phyloP scores from a whole-genome alignment of 2,113 vertebrate species.

The Sinocyclocheilus rhinocerous region DNA sequence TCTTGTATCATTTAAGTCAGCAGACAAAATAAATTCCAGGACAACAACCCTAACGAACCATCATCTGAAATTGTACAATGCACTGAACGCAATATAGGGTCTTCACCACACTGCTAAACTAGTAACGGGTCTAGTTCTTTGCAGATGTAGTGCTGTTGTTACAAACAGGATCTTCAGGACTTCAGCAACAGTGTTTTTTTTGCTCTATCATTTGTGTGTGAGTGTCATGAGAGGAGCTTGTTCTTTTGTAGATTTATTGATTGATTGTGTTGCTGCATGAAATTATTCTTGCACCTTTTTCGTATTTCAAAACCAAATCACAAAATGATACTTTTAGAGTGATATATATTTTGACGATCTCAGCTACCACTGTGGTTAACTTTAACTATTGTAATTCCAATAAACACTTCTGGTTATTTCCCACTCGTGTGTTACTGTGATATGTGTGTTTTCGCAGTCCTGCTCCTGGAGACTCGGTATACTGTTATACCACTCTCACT shows the following conservation, averaged over 20 bases:
- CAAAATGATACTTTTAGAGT: neutral
- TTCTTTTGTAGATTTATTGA: neutral
- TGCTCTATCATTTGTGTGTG: neutral
- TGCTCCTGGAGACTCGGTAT: too few species aligned
- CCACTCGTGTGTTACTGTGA: neutral
- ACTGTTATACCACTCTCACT: too few species aligned
- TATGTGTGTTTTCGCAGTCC: neutral
- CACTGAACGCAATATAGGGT: neutral
- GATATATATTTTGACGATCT: neutral
- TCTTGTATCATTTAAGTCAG: neutral
- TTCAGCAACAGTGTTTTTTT: neutral
- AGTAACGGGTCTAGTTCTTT: neutral
- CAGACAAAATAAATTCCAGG: neutral
- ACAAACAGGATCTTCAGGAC: neutral
- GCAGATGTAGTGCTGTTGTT: too few species aligned
- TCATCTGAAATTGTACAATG: neutral
- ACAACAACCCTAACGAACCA: neutral
- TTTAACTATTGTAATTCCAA: neutral
- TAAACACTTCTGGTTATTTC: neutral
- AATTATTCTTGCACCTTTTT: neutral
- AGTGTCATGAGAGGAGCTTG: neutral
- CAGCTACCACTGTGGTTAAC: neutral
- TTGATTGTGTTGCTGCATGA: neutral
- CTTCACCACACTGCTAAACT: neutral
- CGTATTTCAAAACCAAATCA: slow-evolving; percentile 3